A percentile compares a stretch with the other conserved stretches of the same genome.
Evolutionary conservation across 2,888 invertebrate genomes (phyloP).

Genomic region (Parnassius smintheus): DNA sequence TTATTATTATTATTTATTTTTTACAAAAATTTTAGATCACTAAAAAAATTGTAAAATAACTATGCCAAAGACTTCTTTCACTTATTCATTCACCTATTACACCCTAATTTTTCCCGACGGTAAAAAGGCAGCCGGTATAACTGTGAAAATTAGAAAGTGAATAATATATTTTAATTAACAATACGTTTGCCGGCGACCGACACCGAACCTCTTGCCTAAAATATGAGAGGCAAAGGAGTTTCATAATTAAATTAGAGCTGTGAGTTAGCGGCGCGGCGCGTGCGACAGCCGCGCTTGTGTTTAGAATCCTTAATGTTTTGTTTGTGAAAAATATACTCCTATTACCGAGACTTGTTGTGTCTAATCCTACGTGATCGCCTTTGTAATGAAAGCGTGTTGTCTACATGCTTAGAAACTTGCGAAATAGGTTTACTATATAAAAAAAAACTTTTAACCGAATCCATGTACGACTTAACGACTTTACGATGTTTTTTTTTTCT

Average conservation of each 20-base stretch:
- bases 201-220: constrained; percentile 29
- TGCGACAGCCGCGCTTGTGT: constrained; percentile 46
- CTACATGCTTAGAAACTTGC: not conserved
- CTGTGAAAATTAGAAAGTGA: not conserved
- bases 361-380: constrained; percentile 39
- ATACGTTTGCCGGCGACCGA: constrained; percentile 6
- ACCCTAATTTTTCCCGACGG: no score
- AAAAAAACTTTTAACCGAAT: no score
- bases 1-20: no score
- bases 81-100: no score
- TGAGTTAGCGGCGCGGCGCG: constrained; percentile 51
- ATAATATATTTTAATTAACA: constrained; percentile 19
- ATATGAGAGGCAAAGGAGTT: constrained; percentile 43
- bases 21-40: no score
- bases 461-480: no score
- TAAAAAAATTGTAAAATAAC: not conserved
- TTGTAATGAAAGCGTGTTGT: constrained; percentile 28
- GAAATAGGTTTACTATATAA: not conserved
- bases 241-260: constrained; percentile 58
- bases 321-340: constrained; percentile 30
- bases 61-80: not conserved
- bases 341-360: constrained; percentile 34
- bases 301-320: constrained; percentile 59
- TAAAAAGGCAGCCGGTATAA: no score
- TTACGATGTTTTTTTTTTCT: no score